Evolutionary conservation across 2,888 invertebrate species (phyloP), one percentile per base, ranked within the genome.

Genomic region (Hemistola chrysoprasaria): DNA sequence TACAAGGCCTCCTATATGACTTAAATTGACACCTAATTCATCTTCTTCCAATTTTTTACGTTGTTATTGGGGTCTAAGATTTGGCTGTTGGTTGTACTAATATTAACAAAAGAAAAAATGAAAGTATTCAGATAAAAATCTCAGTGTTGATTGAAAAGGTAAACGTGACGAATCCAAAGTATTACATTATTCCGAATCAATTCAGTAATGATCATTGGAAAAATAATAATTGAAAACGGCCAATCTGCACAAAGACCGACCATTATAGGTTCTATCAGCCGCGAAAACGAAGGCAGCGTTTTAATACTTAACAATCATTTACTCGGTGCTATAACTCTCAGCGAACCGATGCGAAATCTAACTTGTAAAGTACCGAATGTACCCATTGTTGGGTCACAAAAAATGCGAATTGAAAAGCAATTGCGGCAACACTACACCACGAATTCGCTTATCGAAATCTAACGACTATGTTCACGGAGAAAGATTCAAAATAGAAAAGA

Each of bases 261-360:
- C 63, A 65, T 71, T 65, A 71, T 60, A 53, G 63, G 68, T 69
- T 70, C 48, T 50, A 69, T 63, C 62, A 56, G 56, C 55, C 52
- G 41, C 49, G 56, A 45, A 49, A 63, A 64, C 56, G 56, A 66
- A 60, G 67, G 50, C 56, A 50, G 31, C 27, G 26, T 56, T 64
- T 69, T 65, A 64, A 64, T 55, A 60, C 49, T 48, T 63, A 59
- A 59, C 64, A 70, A 71, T 65, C 66, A 67, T 66, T 71, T 69
- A 65, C 54, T 53, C 61, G 50, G 61, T 47, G 47, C 68, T 66
- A 66, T 64, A 70, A 75, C 71, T 67, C 64, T 63, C 56, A 59
- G 53, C 56, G 58, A 57, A 58, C 63, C 67, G 63, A 53, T 47
- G 63, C 62, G 60, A 71, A 70, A 68, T 69, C 61, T 62, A 44